phyloP scores from a whole-genome alignment of 2,888 invertebrate genomes.

The Pachliopta kotzebuea region DNA sequence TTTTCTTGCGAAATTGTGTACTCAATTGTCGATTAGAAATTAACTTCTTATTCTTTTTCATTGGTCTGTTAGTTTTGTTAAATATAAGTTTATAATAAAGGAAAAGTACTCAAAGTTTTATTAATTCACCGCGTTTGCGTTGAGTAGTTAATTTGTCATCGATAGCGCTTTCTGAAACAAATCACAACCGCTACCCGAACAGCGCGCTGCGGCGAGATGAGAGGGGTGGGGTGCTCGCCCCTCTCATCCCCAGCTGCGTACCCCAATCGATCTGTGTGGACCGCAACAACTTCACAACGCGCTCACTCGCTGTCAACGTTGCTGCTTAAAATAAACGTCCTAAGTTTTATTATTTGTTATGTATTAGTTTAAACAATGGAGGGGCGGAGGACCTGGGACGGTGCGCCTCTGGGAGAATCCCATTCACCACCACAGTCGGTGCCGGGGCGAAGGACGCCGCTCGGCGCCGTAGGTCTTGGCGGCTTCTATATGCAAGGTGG shows the following conservation, averaged over 20 bases:
- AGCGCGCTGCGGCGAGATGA: slow-evolving; percentile 64
- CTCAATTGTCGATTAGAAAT: too few species aligned
- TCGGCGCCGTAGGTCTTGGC: slow-evolving; percentile 91
- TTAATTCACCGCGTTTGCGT: slow-evolving; percentile 35
- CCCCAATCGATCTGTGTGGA: slow-evolving; percentile 73
- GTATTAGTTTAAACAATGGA: slow-evolving; percentile 64
- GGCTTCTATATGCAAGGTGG: slow-evolving; percentile 92
- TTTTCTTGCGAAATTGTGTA: too few species aligned
- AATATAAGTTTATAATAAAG: too few species aligned
- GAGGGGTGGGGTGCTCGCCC: slow-evolving; percentile 60
- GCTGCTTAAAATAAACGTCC: slow-evolving; percentile 51
- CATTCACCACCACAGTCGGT: slow-evolving; percentile 82
- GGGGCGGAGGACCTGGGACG: slow-evolving; percentile 75
- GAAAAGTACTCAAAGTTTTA: neutral
- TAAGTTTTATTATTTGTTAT: slow-evolving; percentile 45
- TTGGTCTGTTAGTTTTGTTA: too few species aligned
- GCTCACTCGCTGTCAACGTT: slow-evolving; percentile 65
- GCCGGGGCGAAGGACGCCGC: slow-evolving; percentile 86
- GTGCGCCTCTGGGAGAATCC: slow-evolving; percentile 70
- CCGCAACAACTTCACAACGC: slow-evolving; percentile 55
- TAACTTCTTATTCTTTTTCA: too few species aligned
- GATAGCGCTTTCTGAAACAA: slow-evolving; percentile 47
- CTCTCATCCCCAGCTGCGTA: slow-evolving; percentile 69
- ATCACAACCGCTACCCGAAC: slow-evolving; percentile 71
- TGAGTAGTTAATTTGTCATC: slow-evolving; percentile 35